Percentiles rank a stretch among this genome's conserved stretches.
These are phyloP conservation scores for Turdus rufiventris DNA, from an alignment of 2,113 vertebrate species.

Conservation along the genomic window DNA sequence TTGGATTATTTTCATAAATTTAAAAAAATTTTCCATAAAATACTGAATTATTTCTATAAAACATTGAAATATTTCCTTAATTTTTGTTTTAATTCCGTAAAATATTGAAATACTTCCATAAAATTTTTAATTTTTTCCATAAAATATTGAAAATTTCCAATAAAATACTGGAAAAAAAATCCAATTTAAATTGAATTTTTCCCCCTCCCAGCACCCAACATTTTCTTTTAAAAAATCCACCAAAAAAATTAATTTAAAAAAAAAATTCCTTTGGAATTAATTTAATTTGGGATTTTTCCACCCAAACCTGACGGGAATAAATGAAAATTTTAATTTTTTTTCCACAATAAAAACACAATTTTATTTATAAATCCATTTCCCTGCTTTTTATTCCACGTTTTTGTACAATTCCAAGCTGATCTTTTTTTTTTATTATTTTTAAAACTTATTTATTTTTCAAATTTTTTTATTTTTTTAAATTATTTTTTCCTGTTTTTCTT, in stretches of 20 bases:
- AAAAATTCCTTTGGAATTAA: background rate
- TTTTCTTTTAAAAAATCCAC: background rate
- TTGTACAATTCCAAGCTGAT: slow-evolving; percentile 71
- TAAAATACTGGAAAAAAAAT: background rate
- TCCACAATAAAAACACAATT: slow-evolving; percentile 45
- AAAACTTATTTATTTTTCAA: background rate
- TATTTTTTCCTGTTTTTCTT: slow-evolving; percentile 30
- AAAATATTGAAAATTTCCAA: no score
- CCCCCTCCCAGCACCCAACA: background rate
- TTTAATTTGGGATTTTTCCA: background rate
- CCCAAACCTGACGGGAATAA: no score
- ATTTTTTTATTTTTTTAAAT: background rate
- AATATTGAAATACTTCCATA: no score
- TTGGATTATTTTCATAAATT: no score
- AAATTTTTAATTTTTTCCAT: no score
- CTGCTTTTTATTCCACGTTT: slow-evolving; percentile 73
- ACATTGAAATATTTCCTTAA: no score
- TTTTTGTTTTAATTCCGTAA: no score
- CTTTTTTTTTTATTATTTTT: background rate
- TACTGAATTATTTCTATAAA: no score
- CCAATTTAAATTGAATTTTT: background rate
- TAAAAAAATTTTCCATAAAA: background rate
- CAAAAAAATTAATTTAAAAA: no score
- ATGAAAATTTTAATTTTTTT: background rate
- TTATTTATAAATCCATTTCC: slow-evolving; percentile 72